These are phyloP conservation scores for Ceratina australensis DNA, from an alignment of 1,140 invertebrate species.

Conservation along the genomic window DNA sequence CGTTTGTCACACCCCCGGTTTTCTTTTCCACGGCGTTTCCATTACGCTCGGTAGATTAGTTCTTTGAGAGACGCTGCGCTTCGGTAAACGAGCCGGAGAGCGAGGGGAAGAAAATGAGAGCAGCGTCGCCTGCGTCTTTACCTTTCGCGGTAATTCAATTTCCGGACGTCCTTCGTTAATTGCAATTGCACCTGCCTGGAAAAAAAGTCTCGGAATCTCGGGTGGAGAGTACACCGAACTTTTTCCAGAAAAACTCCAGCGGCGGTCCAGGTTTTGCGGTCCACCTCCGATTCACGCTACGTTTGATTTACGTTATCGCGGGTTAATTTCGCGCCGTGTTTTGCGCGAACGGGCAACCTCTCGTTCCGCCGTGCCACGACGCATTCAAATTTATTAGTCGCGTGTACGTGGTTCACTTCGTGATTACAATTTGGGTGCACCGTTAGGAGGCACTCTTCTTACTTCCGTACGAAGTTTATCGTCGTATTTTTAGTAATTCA, in stretches of 20 bases:
- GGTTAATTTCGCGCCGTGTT: constrained; percentile 31
- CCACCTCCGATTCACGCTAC: neutral
- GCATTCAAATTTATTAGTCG: neutral
- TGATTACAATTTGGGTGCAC: too few relatives aligned
- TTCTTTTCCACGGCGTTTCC: constrained; percentile 30
- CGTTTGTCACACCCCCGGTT: constrained; percentile 10
- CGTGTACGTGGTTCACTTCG: constrained; percentile 1
- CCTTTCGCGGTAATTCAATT: constrained; percentile 68
- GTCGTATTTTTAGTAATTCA: too few relatives aligned
- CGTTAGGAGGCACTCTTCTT: too few relatives aligned
- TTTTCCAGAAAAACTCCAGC: neutral
- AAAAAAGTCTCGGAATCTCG: neutral
- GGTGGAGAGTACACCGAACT: too few relatives aligned
- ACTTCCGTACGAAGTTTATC: neutral
- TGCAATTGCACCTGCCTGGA: constrained; percentile 52
- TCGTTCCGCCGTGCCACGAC: neutral
- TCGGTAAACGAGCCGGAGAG: constrained; percentile 20
- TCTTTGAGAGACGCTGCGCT: constrained; percentile 32
- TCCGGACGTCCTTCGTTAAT: constrained; percentile 68
- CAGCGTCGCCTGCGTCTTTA: constrained; percentile 54
- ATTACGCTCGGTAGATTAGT: constrained; percentile 59
- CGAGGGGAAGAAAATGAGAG: neutral
- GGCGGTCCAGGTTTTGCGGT: neutral
- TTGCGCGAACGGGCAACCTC: constrained; percentile 12
- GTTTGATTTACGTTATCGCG: constrained; percentile 39